Evolutionary conservation across 2,888 invertebrate species (phyloP), one percentile per base, ranked within the genome.

Genomic region (Blomia tropicalis): DNA sequence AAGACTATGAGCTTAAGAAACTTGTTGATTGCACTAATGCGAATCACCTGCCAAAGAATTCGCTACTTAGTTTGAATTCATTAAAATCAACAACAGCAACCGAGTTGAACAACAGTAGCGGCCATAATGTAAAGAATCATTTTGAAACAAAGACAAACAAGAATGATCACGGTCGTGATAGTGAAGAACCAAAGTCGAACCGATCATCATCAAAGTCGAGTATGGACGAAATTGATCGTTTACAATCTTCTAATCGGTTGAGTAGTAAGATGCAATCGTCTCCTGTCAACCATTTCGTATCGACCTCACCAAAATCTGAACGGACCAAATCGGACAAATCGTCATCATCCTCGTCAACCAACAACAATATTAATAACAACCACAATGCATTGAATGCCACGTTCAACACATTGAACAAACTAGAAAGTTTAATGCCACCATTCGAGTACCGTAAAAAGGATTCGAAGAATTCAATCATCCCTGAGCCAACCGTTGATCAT

Each of bases 391-490:
- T 27, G 14, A 47, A 47, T n/a, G n/a, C 23, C 7, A 7, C 51
- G 7, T 47, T 47, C 51, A 27, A 27, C 14, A 27, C 51, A 11
- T n/a, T 47, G n/a, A 27, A n/a, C 51, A 47, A 47, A 47, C 22
- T 47, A n/a, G 51, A 47, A 47, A 27, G 22, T 47, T 27, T 47
- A n/a, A 47, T 47, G 51, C 51, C 51, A 11, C 51, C 51, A 22
- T 47, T 47, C n/a, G 51, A 47, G 51, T 47, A 25, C 22, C 23
- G 51, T 19, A 47, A 47, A 19, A 47, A 47, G 51, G 51, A 47
- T 11, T 7, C 36, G 7, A 36, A 36, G 36, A 36, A 36, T 36
- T 36, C 36, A 19, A 7, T 22, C 7, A 47, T 22, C 7, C 7
- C 27, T 27, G 51, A 47, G 27, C 7, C 51, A 47, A 47, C 5